Base-by-base conservation (phyloP, 1,140 invertebrate species). In the Ptiloglossa arizonensis region DNA sequence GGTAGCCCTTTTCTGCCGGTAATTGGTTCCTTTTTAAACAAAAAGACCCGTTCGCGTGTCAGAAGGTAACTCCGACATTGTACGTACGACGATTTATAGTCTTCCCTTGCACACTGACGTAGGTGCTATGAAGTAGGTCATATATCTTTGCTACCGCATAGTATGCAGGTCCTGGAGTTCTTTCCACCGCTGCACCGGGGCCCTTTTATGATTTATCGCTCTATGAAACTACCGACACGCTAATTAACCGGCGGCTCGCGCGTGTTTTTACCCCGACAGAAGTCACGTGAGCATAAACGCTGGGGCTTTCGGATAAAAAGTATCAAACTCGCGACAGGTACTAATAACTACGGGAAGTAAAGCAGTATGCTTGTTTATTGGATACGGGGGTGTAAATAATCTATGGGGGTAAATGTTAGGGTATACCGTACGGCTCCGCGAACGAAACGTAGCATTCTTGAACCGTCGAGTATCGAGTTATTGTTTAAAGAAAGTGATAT, bases 121-220 rank as follows among this genome's bases (percentile, higher is more conserved):
- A 81, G 78, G 79, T 66, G 81, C 80, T 77, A 80, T 86, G 83
- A 88, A 89, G 69, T 87, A 82, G 85, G 82, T 80, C 86, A 82
- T 89, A 88, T 86, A 87, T 88, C 84, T 87, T 83, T 67, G 76
- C 86, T 80, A 71, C 80, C 44, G 80, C 75, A 48, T 77, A 80
- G 69, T 83, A 54, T 41, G 67, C 72, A 44, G 79, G 60, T 74
- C 44, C 64, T 69, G 29, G 38, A 48, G 76, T 77, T 48, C 38
- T 29, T 59, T 62, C 35, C 38, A 35, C 24, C 46, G 2, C 50
- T 62, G 27, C 38, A 35, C 24, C 46, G 2, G 6, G 8, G 56
- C 80, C 64, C 73, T 82, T 81, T 84, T 74, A 81, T 87, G 85
- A 87, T 78, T 87, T 86, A 87, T 82, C 79, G 59, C 69, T 66